A percentile compares a stretch with the other conserved stretches of the same genome.
Conservation (phyloP, 2,888 invertebrate genomes). For the Steinernema hermaphroditum region DNA sequence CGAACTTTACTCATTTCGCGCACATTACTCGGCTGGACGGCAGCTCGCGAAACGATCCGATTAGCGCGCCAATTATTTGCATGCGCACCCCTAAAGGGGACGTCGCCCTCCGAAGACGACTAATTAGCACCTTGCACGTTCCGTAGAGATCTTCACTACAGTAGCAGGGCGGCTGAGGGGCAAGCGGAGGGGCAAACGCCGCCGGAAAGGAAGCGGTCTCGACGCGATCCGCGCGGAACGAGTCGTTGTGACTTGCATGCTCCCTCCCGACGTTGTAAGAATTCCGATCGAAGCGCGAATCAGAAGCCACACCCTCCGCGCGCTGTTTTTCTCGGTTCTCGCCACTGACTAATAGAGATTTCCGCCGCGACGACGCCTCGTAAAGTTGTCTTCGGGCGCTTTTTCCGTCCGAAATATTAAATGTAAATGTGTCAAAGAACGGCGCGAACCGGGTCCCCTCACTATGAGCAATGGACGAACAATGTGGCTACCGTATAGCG, state of each 20-base stretch:
- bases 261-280: background rate
- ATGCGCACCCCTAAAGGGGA: constrained; percentile 3
- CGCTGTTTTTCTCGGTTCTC: background rate
- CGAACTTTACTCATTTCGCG: constrained; percentile 3
- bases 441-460: too few relatives aligned
- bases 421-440: constrained; percentile 5
- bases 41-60: constrained; percentile 21
- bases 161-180: too few relatives aligned
- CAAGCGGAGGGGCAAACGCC: too few relatives aligned
- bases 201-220: too few relatives aligned
- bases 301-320: constrained; percentile 12
- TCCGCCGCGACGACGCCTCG: constrained; percentile 11
- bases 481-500: background rate
- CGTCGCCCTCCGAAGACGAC: background rate
- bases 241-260: constrained; percentile 1
- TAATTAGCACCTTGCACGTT: too few relatives aligned
- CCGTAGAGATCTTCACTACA: too few relatives aligned
- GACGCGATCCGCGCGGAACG: background rate
- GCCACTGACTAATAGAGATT: constrained; percentile 22
- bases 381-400: background rate
- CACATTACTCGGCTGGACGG: background rate
- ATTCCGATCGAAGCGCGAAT: background rate
- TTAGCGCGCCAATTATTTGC: constrained; percentile 25
- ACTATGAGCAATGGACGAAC: background rate
- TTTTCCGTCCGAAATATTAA: background rate